Base-by-base conservation (phyloP, 2,797 vertebrate genomes). In the Centropyge bicolor region DNA sequence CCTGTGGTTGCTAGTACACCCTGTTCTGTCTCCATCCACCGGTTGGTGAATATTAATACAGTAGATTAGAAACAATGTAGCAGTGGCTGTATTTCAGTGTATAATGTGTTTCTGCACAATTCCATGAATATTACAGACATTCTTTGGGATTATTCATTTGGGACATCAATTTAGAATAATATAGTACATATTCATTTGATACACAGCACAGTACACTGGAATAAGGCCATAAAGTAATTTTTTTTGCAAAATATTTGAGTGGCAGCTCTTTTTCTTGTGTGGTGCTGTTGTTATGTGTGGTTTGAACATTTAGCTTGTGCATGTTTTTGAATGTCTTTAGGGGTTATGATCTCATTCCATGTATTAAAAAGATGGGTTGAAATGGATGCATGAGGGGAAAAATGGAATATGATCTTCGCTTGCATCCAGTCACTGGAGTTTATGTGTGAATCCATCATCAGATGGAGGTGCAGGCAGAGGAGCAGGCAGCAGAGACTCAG, bases 381-480 rank as follows among this genome's bases (percentile, higher is more conserved):
- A 45, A 19, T 22, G 36, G 24, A 12, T 51, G 20, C 13, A 31
- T 36, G 11, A 38, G 12, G n/a, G 16, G 24, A 6, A 35, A 56
- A 20, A 13, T 10, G 31, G 14, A 31, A 19, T 19, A 14, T 59
- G 12, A 31, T 40, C 1, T 31, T 8, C 14, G 31, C n/a, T 59
- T 65, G 13, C 35, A 20, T 76, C 17, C 24, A 41, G 1, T 83
- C 19, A 73, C 16, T 20, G 36, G 22, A 14, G 24, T 70, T 14
- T n/a, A 2, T 64, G n/a, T 56, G 8, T 82, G 2, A 51, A 16
- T 78, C 43, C 49, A 3, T 17, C 27, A 17, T 89, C 93, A 99
- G 98, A 94, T 98, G 95, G 98, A 99, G 94, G 94, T 95, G 36
- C 97, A 96, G 90, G 88, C 93, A 16, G 98, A 99, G 94, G 96